phyloP scores from a whole-genome alignment of 2,797 vertebrate species.

The Xerus rutilus region DNA sequence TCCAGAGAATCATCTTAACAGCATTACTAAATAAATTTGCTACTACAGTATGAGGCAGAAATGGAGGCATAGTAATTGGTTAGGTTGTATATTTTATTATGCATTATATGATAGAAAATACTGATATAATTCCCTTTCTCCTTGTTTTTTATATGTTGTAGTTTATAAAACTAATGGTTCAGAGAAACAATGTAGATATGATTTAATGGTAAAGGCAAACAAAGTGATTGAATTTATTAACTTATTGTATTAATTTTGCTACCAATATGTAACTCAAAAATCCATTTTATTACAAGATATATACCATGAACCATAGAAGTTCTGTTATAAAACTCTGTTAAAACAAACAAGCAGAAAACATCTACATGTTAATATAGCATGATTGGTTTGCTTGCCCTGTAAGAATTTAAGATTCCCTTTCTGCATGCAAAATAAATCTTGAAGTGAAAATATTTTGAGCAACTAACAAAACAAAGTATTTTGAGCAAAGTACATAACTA shows the following conservation, averaged over 20 bases:
- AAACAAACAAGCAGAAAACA: not conserved
- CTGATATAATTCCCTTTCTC: not conserved
- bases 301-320: not conserved
- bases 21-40: not conserved
- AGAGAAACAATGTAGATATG: not conserved
- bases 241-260: not conserved
- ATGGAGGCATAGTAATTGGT: not conserved
- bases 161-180: not conserved
- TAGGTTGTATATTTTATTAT: not conserved
- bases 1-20: not conserved
- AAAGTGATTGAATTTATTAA: not conserved
- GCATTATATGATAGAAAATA: not conserved
- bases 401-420: not conserved
- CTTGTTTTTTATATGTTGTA: not conserved
- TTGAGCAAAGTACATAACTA: not conserved
- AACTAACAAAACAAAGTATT: not conserved
- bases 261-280: not conserved
- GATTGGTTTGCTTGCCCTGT: not conserved
- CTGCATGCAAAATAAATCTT: not conserved
- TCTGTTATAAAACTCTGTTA: not conserved
- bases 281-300: not conserved
- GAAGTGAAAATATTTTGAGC: not conserved
- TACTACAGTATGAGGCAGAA: not conserved
- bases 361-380: not conserved
- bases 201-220: not conserved